Percentiles rank a stretch among this genome's conserved stretches.
Conservation (phyloP, 2,888 invertebrate genomes). For the Sycophila texana region DNA sequence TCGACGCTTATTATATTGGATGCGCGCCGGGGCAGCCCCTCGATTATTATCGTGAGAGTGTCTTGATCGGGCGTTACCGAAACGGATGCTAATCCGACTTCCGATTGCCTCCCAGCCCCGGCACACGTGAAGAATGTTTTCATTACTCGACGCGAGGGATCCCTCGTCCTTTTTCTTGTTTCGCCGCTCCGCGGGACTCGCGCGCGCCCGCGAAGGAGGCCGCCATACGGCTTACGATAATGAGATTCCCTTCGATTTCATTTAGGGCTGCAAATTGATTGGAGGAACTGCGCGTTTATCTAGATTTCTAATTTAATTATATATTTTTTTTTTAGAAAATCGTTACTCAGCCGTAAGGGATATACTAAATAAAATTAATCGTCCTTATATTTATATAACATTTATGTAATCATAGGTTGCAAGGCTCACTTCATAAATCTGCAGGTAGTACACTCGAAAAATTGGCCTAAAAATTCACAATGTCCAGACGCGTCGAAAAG, state of each 20-base stretch:
- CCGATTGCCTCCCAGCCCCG: constrained; percentile 30
- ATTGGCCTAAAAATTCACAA: too few relatives aligned
- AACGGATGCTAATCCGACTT: constrained; percentile 56
- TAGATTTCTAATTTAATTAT: too few relatives aligned
- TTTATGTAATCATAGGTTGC: too few relatives aligned
- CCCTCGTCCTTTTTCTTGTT: constrained; percentile 9
- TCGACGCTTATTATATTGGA: constrained; percentile 66
- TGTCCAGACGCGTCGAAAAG: too few relatives aligned
- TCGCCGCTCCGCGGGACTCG: not conserved
- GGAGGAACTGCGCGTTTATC: too few relatives aligned
- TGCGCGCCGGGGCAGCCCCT: constrained; percentile 8
- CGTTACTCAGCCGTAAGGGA: too few relatives aligned
- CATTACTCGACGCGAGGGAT: constrained; percentile 23
- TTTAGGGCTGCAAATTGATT: not conserved
- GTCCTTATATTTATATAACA: too few relatives aligned
- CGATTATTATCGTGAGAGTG: constrained; percentile 52
- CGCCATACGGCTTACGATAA: not conserved
- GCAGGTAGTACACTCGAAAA: too few relatives aligned
- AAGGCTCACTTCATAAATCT: too few relatives aligned
- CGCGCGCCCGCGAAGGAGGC: not conserved
- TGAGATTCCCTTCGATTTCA: not conserved
- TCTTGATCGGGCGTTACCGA: constrained; percentile 50
- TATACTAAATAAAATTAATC: too few relatives aligned
- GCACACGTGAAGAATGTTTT: constrained; percentile 48
- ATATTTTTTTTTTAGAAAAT: too few relatives aligned